These are phyloP conservation scores for Coregonus sp. DNA, from an alignment of 2,797 vertebrate species.

Conservation along the genomic window DNA sequence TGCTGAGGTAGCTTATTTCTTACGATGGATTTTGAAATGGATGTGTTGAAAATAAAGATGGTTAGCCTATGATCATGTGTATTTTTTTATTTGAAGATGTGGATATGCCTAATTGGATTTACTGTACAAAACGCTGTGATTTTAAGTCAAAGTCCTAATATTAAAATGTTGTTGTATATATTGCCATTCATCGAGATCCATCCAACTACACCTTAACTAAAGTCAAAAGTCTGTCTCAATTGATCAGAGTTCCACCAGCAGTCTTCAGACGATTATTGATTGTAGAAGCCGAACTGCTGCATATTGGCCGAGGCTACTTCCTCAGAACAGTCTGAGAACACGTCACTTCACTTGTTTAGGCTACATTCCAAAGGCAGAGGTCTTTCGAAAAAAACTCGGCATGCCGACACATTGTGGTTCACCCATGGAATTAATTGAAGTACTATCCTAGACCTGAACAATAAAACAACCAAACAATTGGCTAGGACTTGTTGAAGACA, in stretches of 20 bases:
- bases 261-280: slow-evolving; percentile 4
- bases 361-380: slow-evolving; percentile 1
- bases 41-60: not conserved
- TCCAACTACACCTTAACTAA: not conserved
- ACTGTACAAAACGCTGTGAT: slow-evolving; percentile 4
- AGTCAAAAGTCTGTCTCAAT: slow-evolving; percentile 24
- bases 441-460: not conserved
- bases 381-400: not conserved
- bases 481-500: not conserved
- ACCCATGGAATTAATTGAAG: not conserved
- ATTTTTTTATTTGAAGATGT: not conserved
- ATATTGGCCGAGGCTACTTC: slow-evolving; percentile 5
- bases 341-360: not conserved
- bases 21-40: not conserved
- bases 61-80: not conserved
- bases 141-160: not conserved
- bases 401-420: not conserved
- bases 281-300: slow-evolving; percentile 4
- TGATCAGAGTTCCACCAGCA: slow-evolving; percentile 39
- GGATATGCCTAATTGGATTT: not conserved
- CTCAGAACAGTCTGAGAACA: slow-evolving; percentile 6
- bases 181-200: slow-evolving; percentile 1
- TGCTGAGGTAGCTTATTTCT: not conserved
- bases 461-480: not conserved
- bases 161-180: not conserved